A percentile compares a stretch with the other conserved stretches of the same genome.
These are phyloP conservation scores for Muscicapa adusta DNA, from an alignment of 2,113 vertebrate genomes.

Conservation along the genomic window DNA sequence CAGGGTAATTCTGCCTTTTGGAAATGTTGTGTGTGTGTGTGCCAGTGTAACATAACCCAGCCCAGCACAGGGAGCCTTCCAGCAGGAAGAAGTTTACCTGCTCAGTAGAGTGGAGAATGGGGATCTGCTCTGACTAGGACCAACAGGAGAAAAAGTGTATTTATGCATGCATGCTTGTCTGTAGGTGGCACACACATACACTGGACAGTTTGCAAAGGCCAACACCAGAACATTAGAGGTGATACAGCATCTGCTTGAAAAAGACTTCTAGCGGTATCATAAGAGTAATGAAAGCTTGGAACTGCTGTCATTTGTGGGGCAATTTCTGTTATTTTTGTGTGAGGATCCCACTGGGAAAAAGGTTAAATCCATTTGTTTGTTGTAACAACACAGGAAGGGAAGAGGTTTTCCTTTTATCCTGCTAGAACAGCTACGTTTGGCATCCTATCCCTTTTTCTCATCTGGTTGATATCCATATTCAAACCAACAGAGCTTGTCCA, in stretches of 20 bases:
- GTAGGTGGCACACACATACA: background rate
- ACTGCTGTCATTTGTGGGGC: background rate
- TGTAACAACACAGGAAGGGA: conserved; percentile 38
- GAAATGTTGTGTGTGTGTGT: background rate
- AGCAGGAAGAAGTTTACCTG: background rate
- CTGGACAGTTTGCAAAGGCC: background rate
- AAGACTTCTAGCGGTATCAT: accelerated
- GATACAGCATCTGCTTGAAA: background rate
- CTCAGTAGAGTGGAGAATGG: background rate
- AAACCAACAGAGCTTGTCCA: background rate
- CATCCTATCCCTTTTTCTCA: conserved; percentile 26
- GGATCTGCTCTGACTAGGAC: background rate
- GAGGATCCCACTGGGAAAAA: background rate
- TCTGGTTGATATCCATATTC: background rate
- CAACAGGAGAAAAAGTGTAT: background rate
- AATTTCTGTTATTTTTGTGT: background rate
- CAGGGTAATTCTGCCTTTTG: background rate
- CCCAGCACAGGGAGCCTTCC: background rate
- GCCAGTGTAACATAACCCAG: background rate
- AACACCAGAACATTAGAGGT: background rate
- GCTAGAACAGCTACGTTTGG: conserved; percentile 18
- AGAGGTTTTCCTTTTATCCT: conserved; percentile 36
- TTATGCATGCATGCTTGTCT: background rate
- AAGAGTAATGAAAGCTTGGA: background rate
- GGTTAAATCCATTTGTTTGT: background rate